Evolutionary conservation across 2,113 vertebrate species (phyloP).

Genomic region (Danionella cerebrum): DNA sequence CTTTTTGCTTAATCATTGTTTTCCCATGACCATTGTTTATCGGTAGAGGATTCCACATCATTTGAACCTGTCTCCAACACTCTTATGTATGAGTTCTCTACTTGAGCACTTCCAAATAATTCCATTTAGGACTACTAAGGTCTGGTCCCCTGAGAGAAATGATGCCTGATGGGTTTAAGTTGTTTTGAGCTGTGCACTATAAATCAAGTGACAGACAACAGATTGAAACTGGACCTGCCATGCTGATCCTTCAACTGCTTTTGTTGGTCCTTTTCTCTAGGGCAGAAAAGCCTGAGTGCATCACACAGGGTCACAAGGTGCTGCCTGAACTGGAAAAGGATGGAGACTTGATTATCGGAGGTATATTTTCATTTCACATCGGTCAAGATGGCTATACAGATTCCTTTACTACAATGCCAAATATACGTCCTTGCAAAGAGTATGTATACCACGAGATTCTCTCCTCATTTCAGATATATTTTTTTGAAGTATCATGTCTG

Average conservation of each 20-base stretch:
- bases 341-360: constrained; percentile 62
- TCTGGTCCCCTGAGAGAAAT: neutral
- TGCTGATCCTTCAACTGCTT: constrained; percentile 33
- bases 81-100: too few species aligned
- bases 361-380: constrained; percentile 69
- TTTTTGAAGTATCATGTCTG: neutral
- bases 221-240: neutral
- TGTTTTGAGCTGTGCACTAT: too few species aligned
- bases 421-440: constrained; percentile 55
- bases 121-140: too few species aligned
- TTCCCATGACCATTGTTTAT: too few species aligned
- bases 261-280: constrained; percentile 37
- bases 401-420: constrained; percentile 54
- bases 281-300: constrained; percentile 44
- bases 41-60: too few species aligned
- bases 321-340: constrained; percentile 53
- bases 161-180: neutral
- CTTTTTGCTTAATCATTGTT: too few species aligned
- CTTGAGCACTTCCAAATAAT: too few species aligned
- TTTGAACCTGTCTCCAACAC: too few species aligned
- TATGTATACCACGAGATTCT: constrained; percentile 43
- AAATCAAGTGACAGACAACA: neutral
- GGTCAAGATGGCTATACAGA: constrained; percentile 51
- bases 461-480: neutral
- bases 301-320: constrained; percentile 33